These are phyloP conservation scores for Porites rus DNA, from an alignment of 92 coral and sea anemone species.

Conservation along the genomic window DNA sequence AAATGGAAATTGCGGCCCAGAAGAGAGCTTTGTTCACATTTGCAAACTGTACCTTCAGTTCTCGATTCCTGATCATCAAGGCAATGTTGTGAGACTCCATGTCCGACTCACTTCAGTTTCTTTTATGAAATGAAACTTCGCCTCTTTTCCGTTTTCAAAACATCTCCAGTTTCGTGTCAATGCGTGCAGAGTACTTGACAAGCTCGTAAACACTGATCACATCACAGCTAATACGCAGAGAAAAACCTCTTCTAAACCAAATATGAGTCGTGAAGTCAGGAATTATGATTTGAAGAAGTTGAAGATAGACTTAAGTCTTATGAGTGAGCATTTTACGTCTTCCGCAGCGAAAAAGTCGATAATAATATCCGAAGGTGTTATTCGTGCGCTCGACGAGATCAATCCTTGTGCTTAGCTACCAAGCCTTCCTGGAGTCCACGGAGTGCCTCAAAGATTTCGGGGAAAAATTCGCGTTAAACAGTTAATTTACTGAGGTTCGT, in stretches of 20 bases:
- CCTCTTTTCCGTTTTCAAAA: slow-evolving; percentile 16
- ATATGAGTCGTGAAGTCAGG: not conserved
- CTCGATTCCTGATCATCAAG: slow-evolving; percentile 77
- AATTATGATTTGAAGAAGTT: not conserved
- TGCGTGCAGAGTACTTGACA: slow-evolving; percentile 37
- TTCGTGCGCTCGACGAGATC: slow-evolving; percentile 1
- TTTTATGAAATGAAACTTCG: not conserved
- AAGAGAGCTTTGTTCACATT: slow-evolving; percentile 6
- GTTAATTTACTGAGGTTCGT: too few species aligned
- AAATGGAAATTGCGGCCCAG: not conserved
- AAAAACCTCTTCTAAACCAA: not conserved
- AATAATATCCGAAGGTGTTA: slow-evolving; percentile 12
- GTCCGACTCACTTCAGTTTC: not conserved
- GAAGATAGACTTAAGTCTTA: not conserved
- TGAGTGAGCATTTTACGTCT: not conserved
- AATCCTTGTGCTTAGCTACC: slow-evolving; percentile 38
- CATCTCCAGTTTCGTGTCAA: slow-evolving; percentile 34
- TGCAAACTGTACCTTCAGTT: slow-evolving; percentile 71
- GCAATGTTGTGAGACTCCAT: slow-evolving; percentile 80
- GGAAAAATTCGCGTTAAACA: not conserved
- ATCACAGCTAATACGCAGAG: not conserved
- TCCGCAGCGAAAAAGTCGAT: not conserved
- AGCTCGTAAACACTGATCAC: slow-evolving; percentile 1
- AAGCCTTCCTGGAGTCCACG: slow-evolving; percentile 20
- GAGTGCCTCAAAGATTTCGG: not conserved